Percentiles rank a stretch among this genome's conserved stretches.
Conservation (phyloP, 2,113 vertebrate species). For the Channa argus region DNA sequence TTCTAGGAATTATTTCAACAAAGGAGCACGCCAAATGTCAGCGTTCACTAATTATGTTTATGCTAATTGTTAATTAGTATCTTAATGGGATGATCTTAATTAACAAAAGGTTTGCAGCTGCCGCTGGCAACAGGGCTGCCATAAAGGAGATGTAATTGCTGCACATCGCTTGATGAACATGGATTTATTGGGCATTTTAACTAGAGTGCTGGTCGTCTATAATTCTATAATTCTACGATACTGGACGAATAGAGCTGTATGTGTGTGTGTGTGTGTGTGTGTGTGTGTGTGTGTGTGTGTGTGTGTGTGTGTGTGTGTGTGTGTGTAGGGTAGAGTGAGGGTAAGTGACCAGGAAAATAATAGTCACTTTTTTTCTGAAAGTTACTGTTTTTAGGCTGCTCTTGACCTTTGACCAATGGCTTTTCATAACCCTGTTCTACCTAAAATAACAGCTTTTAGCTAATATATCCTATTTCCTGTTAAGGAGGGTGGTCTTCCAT, state of each 20-base stretch:
- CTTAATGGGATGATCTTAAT: conserved; percentile 96
- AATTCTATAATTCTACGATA: conserved; percentile 64
- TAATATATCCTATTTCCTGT: too few relatives aligned
- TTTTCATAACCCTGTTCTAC: too few relatives aligned
- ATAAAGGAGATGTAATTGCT: conserved; percentile 85
- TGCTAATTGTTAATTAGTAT: conserved; percentile 99
- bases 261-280: too few relatives aligned
- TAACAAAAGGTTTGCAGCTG: conserved; percentile 89
- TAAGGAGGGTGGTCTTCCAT: too few relatives aligned
- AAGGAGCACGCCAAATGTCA: conserved; percentile 97
- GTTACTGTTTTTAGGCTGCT: too few relatives aligned
- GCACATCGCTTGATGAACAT: conserved; percentile 80
- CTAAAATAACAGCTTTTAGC: too few relatives aligned
- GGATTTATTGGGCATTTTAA: conserved; percentile 83
- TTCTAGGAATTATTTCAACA: conserved; percentile 98
- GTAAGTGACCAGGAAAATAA: too few relatives aligned
- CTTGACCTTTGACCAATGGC: too few relatives aligned
- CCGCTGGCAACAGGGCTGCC: conserved; percentile 68
- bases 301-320: conserved; percentile 14
- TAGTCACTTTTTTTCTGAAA: neutral
- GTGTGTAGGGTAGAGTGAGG: neutral
- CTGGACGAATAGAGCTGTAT: conserved; percentile 14
- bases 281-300: too few relatives aligned
- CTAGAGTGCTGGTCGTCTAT: conserved; percentile 52
- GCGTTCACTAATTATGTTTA: conserved; percentile 97